Percentiles rank a stretch among this genome's conserved stretches.
Conservation (phyloP, 2,797 vertebrate species). For the Cyprinella venusta region DNA sequence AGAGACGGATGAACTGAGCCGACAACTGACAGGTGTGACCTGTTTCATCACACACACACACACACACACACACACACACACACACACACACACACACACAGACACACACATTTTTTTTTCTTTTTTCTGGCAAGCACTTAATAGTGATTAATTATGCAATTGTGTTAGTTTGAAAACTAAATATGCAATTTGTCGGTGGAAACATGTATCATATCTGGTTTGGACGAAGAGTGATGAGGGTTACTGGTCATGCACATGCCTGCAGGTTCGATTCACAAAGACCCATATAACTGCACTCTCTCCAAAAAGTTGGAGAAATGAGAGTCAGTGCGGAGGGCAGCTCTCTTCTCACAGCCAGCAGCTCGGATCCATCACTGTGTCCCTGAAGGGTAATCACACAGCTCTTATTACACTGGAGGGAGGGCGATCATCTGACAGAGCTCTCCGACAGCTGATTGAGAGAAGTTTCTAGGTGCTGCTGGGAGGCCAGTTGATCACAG, state of each 20-base stretch:
- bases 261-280: constrained; percentile 4
- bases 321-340: constrained; percentile 24
- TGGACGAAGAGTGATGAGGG: background rate
- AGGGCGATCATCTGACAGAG: constrained; percentile 70
- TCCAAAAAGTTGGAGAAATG: constrained; percentile 35
- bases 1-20: constrained; percentile 51
- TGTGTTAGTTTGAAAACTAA: background rate
- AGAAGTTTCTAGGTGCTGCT: constrained; percentile 36
- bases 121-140: background rate
- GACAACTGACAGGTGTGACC: constrained; percentile 59
- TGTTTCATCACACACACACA: constrained; percentile 19
- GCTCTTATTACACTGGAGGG: constrained; percentile 74
- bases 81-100: background rate
- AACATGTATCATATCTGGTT: background rate
- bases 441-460: constrained; percentile 63
- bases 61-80: background rate
- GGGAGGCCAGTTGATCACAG: constrained; percentile 62
- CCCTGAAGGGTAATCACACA: constrained; percentile 76
- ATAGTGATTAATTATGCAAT: background rate
- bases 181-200: background rate
- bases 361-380: constrained; percentile 69
- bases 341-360: constrained; percentile 34
- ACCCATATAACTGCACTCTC: constrained; percentile 22
- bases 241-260: background rate
- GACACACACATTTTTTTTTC: background rate